These are phyloP conservation scores for Cephus nigrinus DNA, from an alignment of 2,888 invertebrate genomes.

Conservation along the genomic window DNA sequence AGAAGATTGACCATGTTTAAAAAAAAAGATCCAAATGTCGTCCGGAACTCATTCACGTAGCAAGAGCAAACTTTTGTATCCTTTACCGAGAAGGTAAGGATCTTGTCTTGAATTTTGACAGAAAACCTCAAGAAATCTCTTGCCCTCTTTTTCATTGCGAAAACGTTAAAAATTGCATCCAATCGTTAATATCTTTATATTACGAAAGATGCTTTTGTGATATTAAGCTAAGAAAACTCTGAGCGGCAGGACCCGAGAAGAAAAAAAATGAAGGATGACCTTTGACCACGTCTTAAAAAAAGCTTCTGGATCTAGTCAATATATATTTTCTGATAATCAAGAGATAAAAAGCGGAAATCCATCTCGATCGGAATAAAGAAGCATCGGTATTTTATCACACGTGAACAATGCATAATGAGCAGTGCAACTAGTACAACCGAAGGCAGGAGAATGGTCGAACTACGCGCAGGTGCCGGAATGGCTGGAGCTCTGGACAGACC, in stretches of 20 bases:
- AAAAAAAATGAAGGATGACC: not conserved
- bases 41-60: slow-evolving; percentile 12
- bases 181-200: not conserved
- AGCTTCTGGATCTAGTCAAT: not conserved
- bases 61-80: slow-evolving; percentile 13
- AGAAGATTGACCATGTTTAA: not conserved
- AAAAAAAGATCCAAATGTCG: slow-evolving; percentile 14
- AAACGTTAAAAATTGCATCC: not conserved
- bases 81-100: slow-evolving; percentile 12
- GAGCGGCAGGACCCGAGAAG: not conserved
- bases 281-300: not conserved
- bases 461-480: slow-evolving; percentile 78
- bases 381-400: not conserved
- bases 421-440: slow-evolving; percentile 40
- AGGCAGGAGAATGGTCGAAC: slow-evolving; percentile 59
- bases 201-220: not conserved
- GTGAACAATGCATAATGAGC: slow-evolving; percentile 41
- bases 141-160: not conserved
- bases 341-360: slow-evolving; percentile 2
- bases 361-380: not conserved
- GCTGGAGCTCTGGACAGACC: slow-evolving; percentile 73
- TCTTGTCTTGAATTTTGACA: not conserved
- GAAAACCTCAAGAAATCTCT: not conserved
- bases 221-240: not conserved
- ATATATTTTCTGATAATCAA: not conserved